These are phyloP conservation scores for Enteromius fasciolatus DNA, from an alignment of 2,797 vertebrate genomes.

Conservation along the genomic window DNA sequence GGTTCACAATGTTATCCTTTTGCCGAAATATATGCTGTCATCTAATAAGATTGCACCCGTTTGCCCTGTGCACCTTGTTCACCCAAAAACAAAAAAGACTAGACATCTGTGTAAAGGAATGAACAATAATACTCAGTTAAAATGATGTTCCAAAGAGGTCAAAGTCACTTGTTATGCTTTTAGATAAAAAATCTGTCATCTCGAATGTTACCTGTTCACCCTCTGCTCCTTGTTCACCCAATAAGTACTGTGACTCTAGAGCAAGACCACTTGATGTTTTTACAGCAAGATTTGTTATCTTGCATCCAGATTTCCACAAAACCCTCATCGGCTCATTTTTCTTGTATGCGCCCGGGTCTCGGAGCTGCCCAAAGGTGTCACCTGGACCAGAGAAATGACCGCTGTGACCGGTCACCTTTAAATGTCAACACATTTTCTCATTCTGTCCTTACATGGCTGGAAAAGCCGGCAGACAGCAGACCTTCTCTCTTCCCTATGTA, in stretches of 20 bases:
- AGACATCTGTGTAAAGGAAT: background rate
- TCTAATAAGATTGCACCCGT: background rate
- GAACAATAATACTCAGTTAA: background rate
- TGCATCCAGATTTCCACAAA: conserved; percentile 13
- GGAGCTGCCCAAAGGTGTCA: conserved; percentile 17
- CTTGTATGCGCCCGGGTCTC: background rate
- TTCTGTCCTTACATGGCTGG: conserved; percentile 40
- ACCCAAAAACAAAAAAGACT: background rate
- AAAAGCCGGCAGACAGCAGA: conserved; percentile 37
- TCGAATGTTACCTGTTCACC: conserved; percentile 8
- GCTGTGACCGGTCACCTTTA: conserved; percentile 45
- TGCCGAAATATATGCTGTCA: background rate
- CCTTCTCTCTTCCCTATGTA: conserved; percentile 23
- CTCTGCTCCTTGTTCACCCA: conserved; percentile 6
- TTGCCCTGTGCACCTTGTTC: background rate
- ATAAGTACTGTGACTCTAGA: background rate
- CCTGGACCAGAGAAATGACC: conserved; percentile 46
- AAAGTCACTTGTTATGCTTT: background rate
- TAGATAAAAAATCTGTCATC: background rate
- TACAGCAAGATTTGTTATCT: conserved; percentile 13
- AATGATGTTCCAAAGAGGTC: background rate
- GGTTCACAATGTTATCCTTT: background rate
- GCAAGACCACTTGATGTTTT: background rate
- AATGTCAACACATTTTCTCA: conserved; percentile 53
- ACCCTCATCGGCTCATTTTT: conserved; percentile 14